Conservation (phyloP, 2,113 vertebrate genomes). For the Mus spicilegus region DNA sequence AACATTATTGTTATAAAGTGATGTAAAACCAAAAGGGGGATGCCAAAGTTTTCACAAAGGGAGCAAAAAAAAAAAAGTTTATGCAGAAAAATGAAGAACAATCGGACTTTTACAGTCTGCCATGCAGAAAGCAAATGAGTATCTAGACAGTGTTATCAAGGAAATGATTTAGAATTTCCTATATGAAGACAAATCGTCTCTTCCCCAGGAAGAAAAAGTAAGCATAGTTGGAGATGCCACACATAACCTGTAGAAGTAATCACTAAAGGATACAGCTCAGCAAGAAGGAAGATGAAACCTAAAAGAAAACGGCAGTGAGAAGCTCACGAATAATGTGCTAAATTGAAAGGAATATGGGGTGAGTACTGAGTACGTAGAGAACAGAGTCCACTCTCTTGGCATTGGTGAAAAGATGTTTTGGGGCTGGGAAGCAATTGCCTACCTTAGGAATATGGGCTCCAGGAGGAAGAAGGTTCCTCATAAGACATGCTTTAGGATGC, state of each 20-base stretch:
- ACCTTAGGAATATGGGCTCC: not conserved
- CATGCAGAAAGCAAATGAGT: not conserved
- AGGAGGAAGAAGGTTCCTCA: not conserved
- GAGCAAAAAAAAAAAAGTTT: not conserved
- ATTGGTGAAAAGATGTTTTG: not conserved
- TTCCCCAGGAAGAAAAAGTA: not conserved
- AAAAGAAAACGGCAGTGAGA: not conserved
- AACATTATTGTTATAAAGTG: not conserved
- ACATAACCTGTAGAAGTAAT: not conserved
- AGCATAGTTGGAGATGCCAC: not conserved
- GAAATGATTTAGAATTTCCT: not conserved
- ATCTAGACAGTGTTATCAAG: not conserved
- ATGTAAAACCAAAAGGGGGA: not conserved
- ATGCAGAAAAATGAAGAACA: not conserved
- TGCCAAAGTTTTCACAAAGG: not conserved
- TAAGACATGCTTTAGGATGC: not conserved
- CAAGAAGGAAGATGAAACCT: too few relatives aligned
- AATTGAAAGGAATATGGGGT: not conserved
- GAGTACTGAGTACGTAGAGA: not conserved
- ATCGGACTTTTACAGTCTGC: not conserved
- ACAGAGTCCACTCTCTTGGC: not conserved
- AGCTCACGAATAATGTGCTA: not conserved
- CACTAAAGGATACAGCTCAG: not conserved
- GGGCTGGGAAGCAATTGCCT: not conserved
- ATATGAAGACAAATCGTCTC: not conserved